Percentiles rank a stretch among this genome's conserved stretches.
phyloP scores from a whole-genome alignment of 1,140 invertebrate species.

The Cheumatopsyche charites region DNA sequence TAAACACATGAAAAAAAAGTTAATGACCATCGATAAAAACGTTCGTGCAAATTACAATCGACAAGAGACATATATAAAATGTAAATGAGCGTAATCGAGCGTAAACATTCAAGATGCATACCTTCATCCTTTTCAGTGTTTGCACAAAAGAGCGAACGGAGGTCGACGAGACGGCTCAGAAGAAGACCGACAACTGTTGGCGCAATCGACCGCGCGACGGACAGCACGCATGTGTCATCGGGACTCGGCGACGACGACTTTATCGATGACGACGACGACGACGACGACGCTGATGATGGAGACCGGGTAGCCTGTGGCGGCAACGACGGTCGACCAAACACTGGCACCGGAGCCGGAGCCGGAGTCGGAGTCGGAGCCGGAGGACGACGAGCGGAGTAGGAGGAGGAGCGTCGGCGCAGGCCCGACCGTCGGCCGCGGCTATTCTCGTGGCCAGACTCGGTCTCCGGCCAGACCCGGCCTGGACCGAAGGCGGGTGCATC shows the following conservation, averaged over 20 bases:
- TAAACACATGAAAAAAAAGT: too few relatives aligned
- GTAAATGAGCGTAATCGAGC: too few relatives aligned
- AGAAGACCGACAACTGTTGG: too few relatives aligned
- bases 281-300: background rate
- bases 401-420: background rate
- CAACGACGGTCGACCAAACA: background rate
- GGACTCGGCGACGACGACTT: background rate
- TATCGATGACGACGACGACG: background rate
- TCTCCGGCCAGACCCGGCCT: background rate
- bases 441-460: background rate
- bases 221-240: background rate
- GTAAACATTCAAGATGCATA: too few relatives aligned
- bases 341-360: background rate
- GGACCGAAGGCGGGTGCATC: background rate
- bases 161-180: too few relatives aligned
- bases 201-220: background rate
- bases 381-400: background rate
- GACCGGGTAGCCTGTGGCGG: background rate
- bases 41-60: too few relatives aligned
- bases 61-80: too few relatives aligned
- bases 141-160: too few relatives aligned
- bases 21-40: too few relatives aligned
- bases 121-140: too few relatives aligned
- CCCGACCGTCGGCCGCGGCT: background rate
- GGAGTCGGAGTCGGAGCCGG: background rate